Evolutionary conservation across 2,113 vertebrate species (phyloP).

Genomic region (Stictonetta naevosa): DNA sequence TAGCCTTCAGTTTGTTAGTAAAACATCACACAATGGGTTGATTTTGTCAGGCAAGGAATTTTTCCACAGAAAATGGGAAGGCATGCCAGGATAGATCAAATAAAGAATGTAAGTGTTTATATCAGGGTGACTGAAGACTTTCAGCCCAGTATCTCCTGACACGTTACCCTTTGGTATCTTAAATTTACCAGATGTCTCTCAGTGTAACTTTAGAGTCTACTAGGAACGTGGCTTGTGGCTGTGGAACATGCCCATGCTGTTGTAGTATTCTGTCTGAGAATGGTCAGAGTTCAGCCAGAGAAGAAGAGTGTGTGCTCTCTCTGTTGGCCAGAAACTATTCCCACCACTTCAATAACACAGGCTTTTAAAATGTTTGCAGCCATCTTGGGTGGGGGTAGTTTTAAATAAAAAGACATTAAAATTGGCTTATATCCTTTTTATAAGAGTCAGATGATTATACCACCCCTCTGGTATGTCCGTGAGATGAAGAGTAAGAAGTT

Average conservation of each 20-base stretch:
- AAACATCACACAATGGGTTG: background rate
- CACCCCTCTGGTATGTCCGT: background rate
- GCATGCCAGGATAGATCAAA: background rate
- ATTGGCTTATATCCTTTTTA: background rate
- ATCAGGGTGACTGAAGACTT: background rate
- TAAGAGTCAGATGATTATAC: background rate
- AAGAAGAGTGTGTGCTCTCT: background rate
- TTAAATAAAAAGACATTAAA: background rate
- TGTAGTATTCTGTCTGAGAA: background rate
- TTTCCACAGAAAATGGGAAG: background rate
- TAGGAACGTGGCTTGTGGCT: background rate
- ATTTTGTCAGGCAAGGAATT: background rate
- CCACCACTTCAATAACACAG: background rate
- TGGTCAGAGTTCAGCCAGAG: background rate
- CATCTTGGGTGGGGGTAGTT: accelerated
- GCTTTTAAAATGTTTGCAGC: background rate
- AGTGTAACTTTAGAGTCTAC: background rate
- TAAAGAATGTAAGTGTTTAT: background rate
- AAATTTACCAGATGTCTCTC: background rate
- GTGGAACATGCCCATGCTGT: background rate
- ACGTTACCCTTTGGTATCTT: background rate
- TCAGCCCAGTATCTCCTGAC: background rate
- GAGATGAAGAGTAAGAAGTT: background rate
- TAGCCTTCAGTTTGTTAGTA: background rate
- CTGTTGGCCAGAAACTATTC: background rate